Conservation (phyloP, 2,113 vertebrate species). For the Alectura lathami region DNA sequence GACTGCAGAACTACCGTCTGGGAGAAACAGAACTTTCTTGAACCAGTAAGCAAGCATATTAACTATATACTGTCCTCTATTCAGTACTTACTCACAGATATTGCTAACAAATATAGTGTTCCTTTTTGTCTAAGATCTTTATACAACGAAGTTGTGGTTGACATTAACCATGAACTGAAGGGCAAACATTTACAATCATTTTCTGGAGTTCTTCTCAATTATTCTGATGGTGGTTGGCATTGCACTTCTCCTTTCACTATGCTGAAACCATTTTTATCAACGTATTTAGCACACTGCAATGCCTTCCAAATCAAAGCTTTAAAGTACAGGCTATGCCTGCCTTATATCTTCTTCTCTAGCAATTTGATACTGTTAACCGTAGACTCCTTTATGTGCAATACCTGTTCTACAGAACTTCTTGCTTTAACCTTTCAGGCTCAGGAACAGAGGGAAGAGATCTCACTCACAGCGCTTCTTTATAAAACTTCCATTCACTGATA, state of each 20-base stretch:
- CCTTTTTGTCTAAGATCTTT: neutral
- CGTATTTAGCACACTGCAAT: neutral
- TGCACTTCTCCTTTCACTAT: neutral
- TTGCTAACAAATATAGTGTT: neutral
- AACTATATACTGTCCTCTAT: neutral
- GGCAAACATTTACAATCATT: neutral
- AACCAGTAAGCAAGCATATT: accelerated
- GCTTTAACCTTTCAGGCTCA: neutral
- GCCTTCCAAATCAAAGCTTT: neutral
- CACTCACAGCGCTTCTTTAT: neutral
- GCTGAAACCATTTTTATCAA: neutral
- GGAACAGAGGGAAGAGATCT: neutral
- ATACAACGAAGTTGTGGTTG: neutral
- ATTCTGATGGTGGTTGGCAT: neutral
- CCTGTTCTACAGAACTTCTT: neutral
- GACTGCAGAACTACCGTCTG: neutral
- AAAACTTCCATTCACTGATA: neutral
- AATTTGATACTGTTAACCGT: neutral
- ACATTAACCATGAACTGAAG: neutral
- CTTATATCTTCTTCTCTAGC: neutral
- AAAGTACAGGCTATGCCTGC: neutral
- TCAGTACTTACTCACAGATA: neutral
- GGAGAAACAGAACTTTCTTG: neutral
- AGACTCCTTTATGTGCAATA: neutral
- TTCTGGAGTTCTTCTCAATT: neutral